Base-by-base conservation (phyloP, 2,113 vertebrate species). In the Chamaea fasciata region DNA sequence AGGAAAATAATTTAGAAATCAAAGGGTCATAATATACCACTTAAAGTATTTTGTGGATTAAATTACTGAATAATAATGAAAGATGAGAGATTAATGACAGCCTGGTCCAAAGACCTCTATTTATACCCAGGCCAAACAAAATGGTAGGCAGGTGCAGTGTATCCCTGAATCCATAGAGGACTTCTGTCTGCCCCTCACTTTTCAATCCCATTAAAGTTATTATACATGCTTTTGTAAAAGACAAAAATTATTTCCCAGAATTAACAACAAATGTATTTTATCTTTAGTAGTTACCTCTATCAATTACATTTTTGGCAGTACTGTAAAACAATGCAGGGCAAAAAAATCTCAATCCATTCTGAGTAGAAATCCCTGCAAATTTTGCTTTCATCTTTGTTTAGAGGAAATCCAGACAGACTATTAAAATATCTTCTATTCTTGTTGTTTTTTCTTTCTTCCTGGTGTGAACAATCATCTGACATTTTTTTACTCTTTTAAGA, bases 361-460 rank as follows among this genome's bases (percentile, higher is more conserved):
- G 50, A 90, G 62, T 37, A 89, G 73, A 71, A 37, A 70, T 87
- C 52, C 59, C 60, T 79, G 46, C 59, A 92, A 93, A 93, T 91
- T 91, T 55, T 62, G 65, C 88, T 97, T 97, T 97, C 81, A 91
- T 95, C 87, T 97, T 75, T 63, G 35, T 63, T 57, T 87, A 95
- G 83, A 95, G 95, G 89, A 97, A 98, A 98, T 96, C 63, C 87
- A 94, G 90, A 67, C 85, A 77, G 83, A 50, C 76, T 63, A 90
- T 28, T 50, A 83, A 89, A 95, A 81, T 44, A 89, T 50, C 19
- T 60, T 65, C 2, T 7, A 35, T 41, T 74, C 33, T n/a, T 28
- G 22, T 31, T 73, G 15, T 12, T 47, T 37, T 64, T 59, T 42
- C n/a, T 86, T 39, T 15, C 44, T 67, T 87, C 33, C 84, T 84